phyloP scores from a whole-genome alignment of 2,113 vertebrate genomes.

The Crotalus helleri region DNA sequence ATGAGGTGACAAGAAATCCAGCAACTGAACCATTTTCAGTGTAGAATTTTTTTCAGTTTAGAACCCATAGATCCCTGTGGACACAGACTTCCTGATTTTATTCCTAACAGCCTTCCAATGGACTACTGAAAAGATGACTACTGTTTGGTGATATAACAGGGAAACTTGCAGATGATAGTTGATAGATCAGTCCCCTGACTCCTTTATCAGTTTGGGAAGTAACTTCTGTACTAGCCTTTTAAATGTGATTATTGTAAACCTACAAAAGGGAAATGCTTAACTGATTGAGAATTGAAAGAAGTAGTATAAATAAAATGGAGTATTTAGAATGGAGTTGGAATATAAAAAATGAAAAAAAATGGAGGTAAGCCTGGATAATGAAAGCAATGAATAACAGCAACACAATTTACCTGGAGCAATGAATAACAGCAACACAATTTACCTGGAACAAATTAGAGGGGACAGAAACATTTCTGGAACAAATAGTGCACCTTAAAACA shows the following conservation, averaged over 20 bases:
- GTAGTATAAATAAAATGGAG: background rate
- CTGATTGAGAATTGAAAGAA: background rate
- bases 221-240: background rate
- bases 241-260: background rate
- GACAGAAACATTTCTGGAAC: background rate
- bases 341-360: background rate
- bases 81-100: background rate
- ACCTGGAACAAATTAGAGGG: background rate
- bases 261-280: background rate
- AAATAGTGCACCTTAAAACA: background rate
- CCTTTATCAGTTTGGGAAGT: background rate
- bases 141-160: background rate
- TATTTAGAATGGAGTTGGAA: background rate
- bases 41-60: background rate
- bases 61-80: background rate
- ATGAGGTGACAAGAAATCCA: background rate
- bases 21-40: background rate
- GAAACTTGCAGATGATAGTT: background rate
- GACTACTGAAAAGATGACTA: background rate
- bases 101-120: background rate
- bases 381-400: background rate
- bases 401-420: background rate
- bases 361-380: background rate
- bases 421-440: background rate
- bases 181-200: background rate